phyloP scores from a whole-genome alignment of 2,797 vertebrate species.

The Macropodus opercularis region DNA sequence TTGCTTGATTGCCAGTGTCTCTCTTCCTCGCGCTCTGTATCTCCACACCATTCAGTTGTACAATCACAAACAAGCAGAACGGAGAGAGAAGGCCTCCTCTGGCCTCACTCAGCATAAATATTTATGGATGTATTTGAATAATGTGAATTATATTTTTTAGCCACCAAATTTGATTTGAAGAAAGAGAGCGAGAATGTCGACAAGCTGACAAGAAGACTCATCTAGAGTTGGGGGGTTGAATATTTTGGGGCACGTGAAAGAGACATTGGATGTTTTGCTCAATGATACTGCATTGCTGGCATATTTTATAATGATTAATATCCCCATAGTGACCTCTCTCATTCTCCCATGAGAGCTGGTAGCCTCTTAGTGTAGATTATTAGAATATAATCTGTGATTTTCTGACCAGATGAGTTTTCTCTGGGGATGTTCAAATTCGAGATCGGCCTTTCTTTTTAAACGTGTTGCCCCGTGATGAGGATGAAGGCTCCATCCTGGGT shows the following conservation, averaged over 20 bases:
- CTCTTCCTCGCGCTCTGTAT: neutral
- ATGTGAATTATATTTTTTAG: conserved; percentile 51
- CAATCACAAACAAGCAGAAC: conserved; percentile 29
- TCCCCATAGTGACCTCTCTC: conserved; percentile 10
- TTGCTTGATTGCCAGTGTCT: neutral
- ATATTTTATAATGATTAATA: conserved; percentile 4
- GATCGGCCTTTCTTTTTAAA: neutral
- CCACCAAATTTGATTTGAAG: conserved; percentile 47
- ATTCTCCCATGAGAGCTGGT: neutral
- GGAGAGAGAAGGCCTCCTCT: conserved; percentile 5
- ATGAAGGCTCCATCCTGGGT: too few species aligned
- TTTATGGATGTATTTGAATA: conserved; percentile 60
- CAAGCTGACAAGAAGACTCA: conserved; percentile 12
- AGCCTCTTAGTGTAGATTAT: neutral
- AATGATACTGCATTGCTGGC: conserved; percentile 2
- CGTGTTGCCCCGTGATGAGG: too few species aligned
- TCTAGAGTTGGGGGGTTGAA: neutral
- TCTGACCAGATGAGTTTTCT: neutral
- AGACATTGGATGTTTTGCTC: neutral
- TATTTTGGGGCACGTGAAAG: conserved; percentile 9
- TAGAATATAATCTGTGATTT: too few species aligned
- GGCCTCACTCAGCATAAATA: conserved; percentile 42
- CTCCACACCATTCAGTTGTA: conserved; percentile 15
- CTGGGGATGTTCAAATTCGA: neutral
- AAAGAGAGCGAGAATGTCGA: conserved; percentile 13